These are phyloP conservation scores for Nixonia krombeini DNA, from an alignment of 1,140 invertebrate genomes.

Conservation along the genomic window DNA sequence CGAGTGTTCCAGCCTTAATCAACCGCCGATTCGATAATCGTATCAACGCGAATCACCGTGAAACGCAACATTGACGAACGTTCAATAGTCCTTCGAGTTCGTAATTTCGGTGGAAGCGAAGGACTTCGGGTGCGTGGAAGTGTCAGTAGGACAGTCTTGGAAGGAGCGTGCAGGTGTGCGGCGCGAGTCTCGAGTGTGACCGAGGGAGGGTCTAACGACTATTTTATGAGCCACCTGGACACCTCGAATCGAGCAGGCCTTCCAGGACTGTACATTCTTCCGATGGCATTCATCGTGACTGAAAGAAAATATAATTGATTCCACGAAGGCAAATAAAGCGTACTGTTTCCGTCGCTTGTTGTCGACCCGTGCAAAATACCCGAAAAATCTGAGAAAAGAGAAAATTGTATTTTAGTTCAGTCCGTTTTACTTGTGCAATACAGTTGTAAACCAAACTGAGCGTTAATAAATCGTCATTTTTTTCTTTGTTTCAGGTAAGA, in stretches of 20 bases:
- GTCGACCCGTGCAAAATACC: neutral
- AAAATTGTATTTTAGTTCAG: no score
- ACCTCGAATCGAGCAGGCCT: conserved; percentile 34
- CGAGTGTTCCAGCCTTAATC: no score
- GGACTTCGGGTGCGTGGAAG: conserved; percentile 33
- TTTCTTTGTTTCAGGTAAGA: conserved; percentile 35
- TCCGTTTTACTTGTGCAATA: no score
- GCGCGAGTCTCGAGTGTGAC: conserved; percentile 29
- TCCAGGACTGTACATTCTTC: conserved; percentile 30
- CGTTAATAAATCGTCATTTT: no score
- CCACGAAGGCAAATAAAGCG: conserved; percentile 43
- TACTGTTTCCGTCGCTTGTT: conserved; percentile 25
- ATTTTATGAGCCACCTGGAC: conserved; percentile 59
- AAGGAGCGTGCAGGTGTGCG: conserved; percentile 38
- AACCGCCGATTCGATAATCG: no score
- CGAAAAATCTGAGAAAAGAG: no score
- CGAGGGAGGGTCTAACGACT: conserved; percentile 52
- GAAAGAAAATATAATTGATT: conserved; percentile 41
- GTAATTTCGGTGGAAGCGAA: conserved; percentile 29
- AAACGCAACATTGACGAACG: neutral
- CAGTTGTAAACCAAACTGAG: no score
- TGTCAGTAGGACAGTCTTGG: conserved; percentile 21
- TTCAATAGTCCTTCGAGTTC: neutral
- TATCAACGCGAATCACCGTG: no score
- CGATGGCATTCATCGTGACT: conserved; percentile 32